Evolutionary conservation across 1,140 invertebrate genomes (phyloP).

Genomic region (Plodia interpunctella): DNA sequence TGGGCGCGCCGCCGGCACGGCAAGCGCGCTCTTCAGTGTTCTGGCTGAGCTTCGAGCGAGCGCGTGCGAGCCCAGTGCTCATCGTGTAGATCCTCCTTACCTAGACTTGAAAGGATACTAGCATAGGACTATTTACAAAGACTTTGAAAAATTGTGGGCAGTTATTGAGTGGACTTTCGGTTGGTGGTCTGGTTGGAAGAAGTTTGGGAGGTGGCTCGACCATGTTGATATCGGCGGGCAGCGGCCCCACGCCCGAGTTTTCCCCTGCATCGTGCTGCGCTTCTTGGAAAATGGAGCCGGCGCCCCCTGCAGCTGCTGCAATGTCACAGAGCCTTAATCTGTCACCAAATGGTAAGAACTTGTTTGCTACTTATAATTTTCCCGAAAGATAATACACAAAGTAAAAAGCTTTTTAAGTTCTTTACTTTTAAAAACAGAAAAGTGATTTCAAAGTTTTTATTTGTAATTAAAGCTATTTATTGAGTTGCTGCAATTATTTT

Average conservation of each 20-base stretch:
- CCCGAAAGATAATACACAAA: too few species aligned
- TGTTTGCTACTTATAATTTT: neutral
- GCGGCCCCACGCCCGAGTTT: conserved; percentile 73
- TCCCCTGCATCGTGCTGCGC: conserved; percentile 75
- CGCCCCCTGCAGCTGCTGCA: conserved; percentile 58
- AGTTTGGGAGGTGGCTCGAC: conserved; percentile 51
- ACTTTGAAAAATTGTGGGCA: conserved; percentile 31
- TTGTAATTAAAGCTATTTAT: too few species aligned
- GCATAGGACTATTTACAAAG: neutral
- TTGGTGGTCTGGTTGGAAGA: conserved; percentile 42
- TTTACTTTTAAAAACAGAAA: too few species aligned
- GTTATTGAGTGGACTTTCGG: conserved; percentile 44
- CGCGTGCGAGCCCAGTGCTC: conserved; percentile 55
- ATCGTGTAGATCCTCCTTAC: conserved; percentile 37
- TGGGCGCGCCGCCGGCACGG: conserved; percentile 67
- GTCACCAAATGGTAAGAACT: conserved; percentile 67
- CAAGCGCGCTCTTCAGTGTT: conserved; percentile 75
- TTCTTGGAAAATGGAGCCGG: conserved; percentile 76
- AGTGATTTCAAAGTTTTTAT: too few species aligned
- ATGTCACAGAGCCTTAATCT: conserved; percentile 63
- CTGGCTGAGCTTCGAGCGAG: conserved; percentile 72
- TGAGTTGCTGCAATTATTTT: too few species aligned
- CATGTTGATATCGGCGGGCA: conserved; percentile 76
- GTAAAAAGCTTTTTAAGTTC: too few species aligned
- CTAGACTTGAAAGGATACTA: conserved; percentile 7